Evolutionary conservation across 2,113 vertebrate genomes (phyloP).

Genomic region (Atractosteus spatula): DNA sequence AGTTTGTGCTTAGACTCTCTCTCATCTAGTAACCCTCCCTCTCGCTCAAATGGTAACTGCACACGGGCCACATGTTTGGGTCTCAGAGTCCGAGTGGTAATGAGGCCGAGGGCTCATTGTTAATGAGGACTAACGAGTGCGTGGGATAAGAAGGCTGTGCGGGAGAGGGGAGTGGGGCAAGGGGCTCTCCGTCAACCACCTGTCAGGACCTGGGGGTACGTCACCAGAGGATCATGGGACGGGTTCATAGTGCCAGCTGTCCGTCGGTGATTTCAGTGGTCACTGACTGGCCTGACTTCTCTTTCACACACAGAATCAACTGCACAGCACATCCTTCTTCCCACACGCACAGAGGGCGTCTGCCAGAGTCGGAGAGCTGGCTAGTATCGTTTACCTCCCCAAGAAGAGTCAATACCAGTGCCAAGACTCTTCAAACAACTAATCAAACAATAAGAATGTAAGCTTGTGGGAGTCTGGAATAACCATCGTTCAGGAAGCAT

Average conservation of each 20-base stretch:
- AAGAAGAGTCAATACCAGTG: no score
- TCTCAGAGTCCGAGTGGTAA: slow-evolving; percentile 39
- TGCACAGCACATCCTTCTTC: no score
- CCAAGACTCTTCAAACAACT: no score
- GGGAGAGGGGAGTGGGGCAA: background rate
- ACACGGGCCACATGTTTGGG: slow-evolving; percentile 47
- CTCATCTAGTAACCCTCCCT: slow-evolving; percentile 13
- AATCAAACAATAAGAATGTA: no score
- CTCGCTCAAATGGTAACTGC: slow-evolving; percentile 18
- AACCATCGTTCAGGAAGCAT: no score
- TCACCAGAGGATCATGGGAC: background rate
- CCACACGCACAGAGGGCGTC: no score
- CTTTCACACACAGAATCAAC: no score
- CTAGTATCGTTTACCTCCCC: no score
- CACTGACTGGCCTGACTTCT: no score
- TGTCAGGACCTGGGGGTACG: slow-evolving; percentile 17
- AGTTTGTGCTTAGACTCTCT: slow-evolving; percentile 44
- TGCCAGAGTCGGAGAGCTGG: no score
- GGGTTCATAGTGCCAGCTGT: slow-evolving; percentile 7
- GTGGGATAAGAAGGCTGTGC: slow-evolving; percentile 2
- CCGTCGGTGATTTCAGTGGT: background rate
- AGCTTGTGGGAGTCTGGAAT: no score
- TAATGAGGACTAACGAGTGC: background rate
- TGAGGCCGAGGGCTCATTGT: slow-evolving; percentile 15
- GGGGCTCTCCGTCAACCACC: slow-evolving; percentile 30